phyloP scores from a whole-genome alignment of 2,797 vertebrate species.

The Enteromius treurensis region DNA sequence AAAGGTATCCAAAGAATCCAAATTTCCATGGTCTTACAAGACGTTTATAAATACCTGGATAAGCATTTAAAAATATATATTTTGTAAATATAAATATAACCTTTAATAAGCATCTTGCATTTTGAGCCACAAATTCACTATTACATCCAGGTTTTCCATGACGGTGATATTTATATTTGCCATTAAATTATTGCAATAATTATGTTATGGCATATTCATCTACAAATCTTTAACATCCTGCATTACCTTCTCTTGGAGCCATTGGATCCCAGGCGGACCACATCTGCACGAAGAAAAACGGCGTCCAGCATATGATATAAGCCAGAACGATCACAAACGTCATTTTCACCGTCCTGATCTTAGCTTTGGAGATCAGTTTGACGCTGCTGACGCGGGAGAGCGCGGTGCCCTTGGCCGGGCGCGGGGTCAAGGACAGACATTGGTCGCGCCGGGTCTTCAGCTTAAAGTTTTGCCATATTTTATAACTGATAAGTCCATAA shows the following conservation, averaged over 20 bases:
- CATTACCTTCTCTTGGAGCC: constrained; percentile 92
- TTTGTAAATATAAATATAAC: not conserved
- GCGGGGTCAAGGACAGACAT: constrained; percentile 68
- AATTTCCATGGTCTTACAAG: not conserved
- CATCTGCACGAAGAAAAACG: constrained; percentile 98
- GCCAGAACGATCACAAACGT: constrained; percentile 96
- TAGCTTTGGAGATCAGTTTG: constrained; percentile 94
- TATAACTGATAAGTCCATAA: constrained; percentile 94
- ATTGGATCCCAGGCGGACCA: constrained; percentile 96
- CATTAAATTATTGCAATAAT: too few species aligned
- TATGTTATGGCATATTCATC: not conserved
- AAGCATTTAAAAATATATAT: not conserved
- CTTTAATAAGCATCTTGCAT: not conserved
- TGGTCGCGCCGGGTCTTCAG: constrained; percentile 84
- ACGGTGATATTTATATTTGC: not conserved
- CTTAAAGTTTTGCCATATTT: constrained; percentile 96
- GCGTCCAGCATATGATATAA: constrained; percentile 96
- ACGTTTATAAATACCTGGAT: not conserved
- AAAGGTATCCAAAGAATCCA: not conserved
- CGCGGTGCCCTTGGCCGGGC: constrained; percentile 62
- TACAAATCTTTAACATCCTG: not conserved
- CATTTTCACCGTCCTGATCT: constrained; percentile 98
- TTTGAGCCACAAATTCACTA: not conserved
- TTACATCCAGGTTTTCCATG: too few species aligned
- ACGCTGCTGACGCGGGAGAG: constrained; percentile 93